These are phyloP conservation scores for Mormyrus iriodes DNA, from an alignment of 2,113 vertebrate species.

Conservation along the genomic window DNA sequence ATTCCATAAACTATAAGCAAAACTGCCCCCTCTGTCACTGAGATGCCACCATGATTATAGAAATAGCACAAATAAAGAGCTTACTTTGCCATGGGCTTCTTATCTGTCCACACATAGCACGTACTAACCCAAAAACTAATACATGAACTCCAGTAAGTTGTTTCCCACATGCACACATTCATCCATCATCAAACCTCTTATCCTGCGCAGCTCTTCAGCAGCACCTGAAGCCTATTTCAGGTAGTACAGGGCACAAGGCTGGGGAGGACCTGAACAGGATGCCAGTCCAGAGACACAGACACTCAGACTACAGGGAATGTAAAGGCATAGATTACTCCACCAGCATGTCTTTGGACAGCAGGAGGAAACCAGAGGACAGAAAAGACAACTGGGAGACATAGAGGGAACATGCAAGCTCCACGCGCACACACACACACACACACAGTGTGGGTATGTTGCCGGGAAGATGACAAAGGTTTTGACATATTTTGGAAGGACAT, in stretches of 20 bases:
- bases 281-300: background rate
- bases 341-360: background rate
- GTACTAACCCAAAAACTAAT: background rate
- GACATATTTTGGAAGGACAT: no score
- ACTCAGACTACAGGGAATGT: background rate
- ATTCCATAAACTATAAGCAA: background rate
- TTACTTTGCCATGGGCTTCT: background rate
- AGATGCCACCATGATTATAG: background rate
- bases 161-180: background rate
- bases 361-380: background rate
- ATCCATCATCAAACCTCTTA: background rate
- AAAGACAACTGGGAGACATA: background rate
- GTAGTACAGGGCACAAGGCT: background rate
- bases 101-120: background rate
- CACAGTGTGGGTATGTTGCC: no score
- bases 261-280: background rate
- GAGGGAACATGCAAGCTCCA: background rate
- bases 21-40: background rate
- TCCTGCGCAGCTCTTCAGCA: background rate
- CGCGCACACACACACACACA: conserved; percentile 1
- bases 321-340: background rate
- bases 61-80: background rate
- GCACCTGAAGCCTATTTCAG: background rate
- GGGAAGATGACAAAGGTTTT: no score
- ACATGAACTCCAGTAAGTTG: background rate